phyloP scores from a whole-genome alignment of 2,797 vertebrate species.

The Myotis findleyi region DNA sequence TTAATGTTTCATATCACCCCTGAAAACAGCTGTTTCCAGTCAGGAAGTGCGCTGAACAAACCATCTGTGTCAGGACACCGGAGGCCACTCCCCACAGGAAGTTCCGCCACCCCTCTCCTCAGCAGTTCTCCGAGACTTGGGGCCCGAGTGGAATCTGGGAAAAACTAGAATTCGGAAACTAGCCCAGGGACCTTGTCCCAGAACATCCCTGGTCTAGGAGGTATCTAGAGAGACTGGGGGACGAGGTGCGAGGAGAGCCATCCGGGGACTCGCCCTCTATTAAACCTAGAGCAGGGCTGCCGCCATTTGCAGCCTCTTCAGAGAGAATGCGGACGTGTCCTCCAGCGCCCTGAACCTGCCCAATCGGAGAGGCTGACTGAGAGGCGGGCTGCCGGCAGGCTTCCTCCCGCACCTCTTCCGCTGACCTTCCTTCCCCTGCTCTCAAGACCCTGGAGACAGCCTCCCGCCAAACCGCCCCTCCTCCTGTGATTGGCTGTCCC shows the following conservation, averaged over 20 bases:
- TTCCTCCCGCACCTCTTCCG: neutral
- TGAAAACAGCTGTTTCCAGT: neutral
- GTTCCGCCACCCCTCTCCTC: neutral
- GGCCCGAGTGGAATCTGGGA: neutral
- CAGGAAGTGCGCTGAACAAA: neutral
- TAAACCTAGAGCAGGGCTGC: neutral
- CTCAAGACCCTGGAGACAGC: conserved; percentile 21
- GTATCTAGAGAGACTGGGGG: accelerated
- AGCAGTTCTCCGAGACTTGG: neutral
- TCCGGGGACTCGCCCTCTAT: neutral
- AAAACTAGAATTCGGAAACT: neutral
- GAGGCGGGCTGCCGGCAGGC: accelerated
- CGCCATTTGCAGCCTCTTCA: neutral
- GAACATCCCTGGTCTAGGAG: neutral
- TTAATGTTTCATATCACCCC: neutral
- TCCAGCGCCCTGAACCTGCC: neutral
- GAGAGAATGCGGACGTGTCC: neutral
- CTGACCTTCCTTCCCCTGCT: neutral
- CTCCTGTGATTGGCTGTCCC: conserved; percentile 69
- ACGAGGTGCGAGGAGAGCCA: neutral
- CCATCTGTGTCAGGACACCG: too few relatives aligned
- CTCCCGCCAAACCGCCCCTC: conserved; percentile 58
- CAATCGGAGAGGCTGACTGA: accelerated
- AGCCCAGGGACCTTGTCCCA: neutral
- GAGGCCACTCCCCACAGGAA: neutral